Base-by-base conservation (phyloP, 2,888 invertebrate genomes). In the Drosophila buzzatii region DNA sequence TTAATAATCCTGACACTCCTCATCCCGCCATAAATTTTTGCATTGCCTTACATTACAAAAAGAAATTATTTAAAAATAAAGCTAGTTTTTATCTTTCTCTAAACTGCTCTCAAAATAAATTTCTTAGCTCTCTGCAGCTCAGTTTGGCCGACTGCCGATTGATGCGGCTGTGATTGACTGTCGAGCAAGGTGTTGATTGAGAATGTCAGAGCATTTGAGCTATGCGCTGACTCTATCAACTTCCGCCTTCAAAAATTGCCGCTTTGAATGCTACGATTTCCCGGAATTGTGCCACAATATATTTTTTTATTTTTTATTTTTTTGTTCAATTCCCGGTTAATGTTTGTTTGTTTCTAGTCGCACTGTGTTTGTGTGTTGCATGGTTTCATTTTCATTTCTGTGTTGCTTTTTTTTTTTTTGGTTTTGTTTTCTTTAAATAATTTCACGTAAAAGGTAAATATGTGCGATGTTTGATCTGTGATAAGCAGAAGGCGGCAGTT, bases 391-490 rank as follows among this genome's bases (percentile, higher is more conserved):
- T 78, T 73, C 66, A 65, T 77, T 68, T 70, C 44, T 9, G 41
- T 14, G 27, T 27, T 27, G 27, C 6, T 52, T 56, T 31, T 62
- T 47, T 56, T 45, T 64, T 61, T 78, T 71, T 51, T 68, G 68
- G 78, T 79, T 81, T 86, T 78, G 72, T 73, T 85, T 74, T 85
- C 80, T 82, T 85, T 77, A 85, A 85, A 88, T 87, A 88, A 85
- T 88, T 85, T 88, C 85, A 85, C 85, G 85, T 85, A 83, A 77
- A 75, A 87, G 79, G 85, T 81, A 87, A 82, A 84, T 82, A 79
- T 77, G 68, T 76, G 73, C 69, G 77, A 73, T 85, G 85, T 84
- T 84, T 84, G 78, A 81, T 85, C 80, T 82, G 72, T 85, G 86
- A 74, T 80, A 81, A 80, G 76, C 49, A 56, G 70, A 66, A 73